Evolutionary conservation across 1,140 invertebrate genomes (phyloP), one percentile per base, ranked within the genome.

Genomic region (Calliphora vicina): DNA sequence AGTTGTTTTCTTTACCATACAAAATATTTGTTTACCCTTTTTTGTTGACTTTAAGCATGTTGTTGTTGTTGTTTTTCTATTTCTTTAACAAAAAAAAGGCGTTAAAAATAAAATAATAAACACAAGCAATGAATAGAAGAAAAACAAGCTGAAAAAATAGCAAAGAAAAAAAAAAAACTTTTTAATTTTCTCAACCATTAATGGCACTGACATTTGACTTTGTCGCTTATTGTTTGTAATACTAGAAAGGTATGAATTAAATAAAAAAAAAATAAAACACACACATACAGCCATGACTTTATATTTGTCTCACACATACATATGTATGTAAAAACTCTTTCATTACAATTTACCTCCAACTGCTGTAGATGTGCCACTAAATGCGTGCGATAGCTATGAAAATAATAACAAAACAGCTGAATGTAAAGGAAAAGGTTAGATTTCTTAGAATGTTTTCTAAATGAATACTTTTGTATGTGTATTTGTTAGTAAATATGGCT

Each of bases 141-240:
- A 42, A 76, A 76, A 35, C 29, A 43, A 43, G 20, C 74, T 23
- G n/a, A 43, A 78, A 35, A 74, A 43, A 20, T 1, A 35, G 42
- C 13, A 42, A 42, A 43, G 17, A 78, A 78, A 43, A 43, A 78
- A 78, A 6, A 23, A 43, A 20, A 78, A 43, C 35, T 43, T 78
- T 67, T 78, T 78, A 78, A 78, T 78, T 78, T 78, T 78, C 74
- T 78, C 74, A 23, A 78, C 35, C 35, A 17, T 43, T 78, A 43
- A 78, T 43, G 74, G 74, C 74, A 78, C 74, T 78, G 74, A 78
- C 74, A 78, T 78, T 78, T 78, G 74, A 78, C 74, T 78, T 78
- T 78, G 74, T 78, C 74, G 35, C 35, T 42, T 43, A 78, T 23
- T 43, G 74, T 20, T 78, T 74, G 72, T 35, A 50, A 50, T 50